Percentiles rank a stretch among this genome's conserved stretches.
Conservation (phyloP, 1,140 invertebrate genomes). For the Leptestheria dahalacensis region DNA sequence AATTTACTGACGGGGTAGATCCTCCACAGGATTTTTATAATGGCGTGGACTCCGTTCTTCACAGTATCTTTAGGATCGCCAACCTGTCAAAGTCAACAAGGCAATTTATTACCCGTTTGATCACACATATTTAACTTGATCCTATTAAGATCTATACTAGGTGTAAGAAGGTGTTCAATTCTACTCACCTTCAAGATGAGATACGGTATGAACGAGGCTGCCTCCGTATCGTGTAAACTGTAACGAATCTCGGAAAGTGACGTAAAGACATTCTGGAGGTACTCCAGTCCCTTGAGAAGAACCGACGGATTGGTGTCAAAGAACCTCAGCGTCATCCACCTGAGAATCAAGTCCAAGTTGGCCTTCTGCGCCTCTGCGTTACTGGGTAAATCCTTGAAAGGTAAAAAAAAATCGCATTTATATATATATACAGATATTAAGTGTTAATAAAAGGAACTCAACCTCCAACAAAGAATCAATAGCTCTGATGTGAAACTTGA, state of each 20-base stretch:
- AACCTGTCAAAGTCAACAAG: conserved; percentile 38
- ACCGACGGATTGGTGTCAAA: conserved; percentile 98
- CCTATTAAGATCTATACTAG: too few species aligned
- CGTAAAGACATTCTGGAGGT: conserved; percentile 66
- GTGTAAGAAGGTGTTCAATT: too few species aligned
- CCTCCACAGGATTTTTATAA: conserved; percentile 69
- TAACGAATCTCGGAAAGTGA: conserved; percentile 64
- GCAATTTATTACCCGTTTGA: conserved; percentile 15
- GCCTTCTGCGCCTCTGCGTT: conserved; percentile 63
- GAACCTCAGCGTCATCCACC: conserved; percentile 90
- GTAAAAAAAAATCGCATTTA: conserved; percentile 10
- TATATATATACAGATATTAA: neutral
- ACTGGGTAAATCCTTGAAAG: conserved; percentile 46
- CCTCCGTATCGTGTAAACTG: conserved; percentile 76
- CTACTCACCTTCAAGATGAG: conserved; percentile 64
- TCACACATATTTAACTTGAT: too few species aligned
- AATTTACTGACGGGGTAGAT: conserved; percentile 82
- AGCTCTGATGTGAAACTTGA: conserved; percentile 90
- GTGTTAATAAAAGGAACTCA: conserved; percentile 13
- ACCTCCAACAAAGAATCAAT: conserved; percentile 75
- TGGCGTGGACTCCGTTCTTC: conserved; percentile 63
- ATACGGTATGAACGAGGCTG: conserved; percentile 86
- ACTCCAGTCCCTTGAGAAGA: conserved; percentile 83
- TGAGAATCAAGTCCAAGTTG: conserved; percentile 88
- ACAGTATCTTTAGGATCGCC: conserved; percentile 94